Evolutionary conservation across 2,113 vertebrate species (phyloP), one percentile per base, ranked within the genome.

Genomic region (Misgurnus mizolepis): DNA sequence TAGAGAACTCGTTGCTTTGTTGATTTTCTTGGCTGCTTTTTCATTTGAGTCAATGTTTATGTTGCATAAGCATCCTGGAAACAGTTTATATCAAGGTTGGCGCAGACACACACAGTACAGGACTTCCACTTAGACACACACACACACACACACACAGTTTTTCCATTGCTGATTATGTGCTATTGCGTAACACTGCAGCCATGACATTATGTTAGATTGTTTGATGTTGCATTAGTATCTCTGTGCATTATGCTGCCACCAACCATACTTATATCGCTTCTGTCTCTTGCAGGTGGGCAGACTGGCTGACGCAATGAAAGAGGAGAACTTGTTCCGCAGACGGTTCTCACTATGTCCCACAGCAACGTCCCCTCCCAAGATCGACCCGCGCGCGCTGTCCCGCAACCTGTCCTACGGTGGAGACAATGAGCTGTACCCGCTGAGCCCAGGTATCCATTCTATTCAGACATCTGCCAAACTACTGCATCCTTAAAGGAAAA

Each of bases 311-410:
- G 90, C 90, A 90, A 98, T 99, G 97, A 99, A 98, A 93, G 97
- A 99, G 89, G 97, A 97, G 91, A 96, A 94, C 89, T 91, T 97
- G 75, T 94, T 95, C 67, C 92, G 95, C 17, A 95, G 96, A 80
- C 95, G 95, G 90, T 94, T 97, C 88, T 98, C 97, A 4, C 93
- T 98, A 84, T 95, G 95, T 81, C 95, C 95, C 0, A 94, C 92
- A 2, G 88, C 95, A 0, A 94, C 94, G 66, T 94, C 95, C 12
- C 95, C 95, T 2, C 97, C 95, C 85, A 96, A 96, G 85, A 92
- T 94, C 0, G 96, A 97, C 84, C 93, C 95, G 71, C 94, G 89
- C 77, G 89, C 93, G 72, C 89, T 96, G 62, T 93, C 93, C 0
- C 91, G 96, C 49, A 95, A 95, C 86, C 89, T 97, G 76, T 96